Evolutionary conservation across 2,113 vertebrate species (phyloP), one percentile per base, ranked within the genome.

Genomic region (Sisor rabdophorus): DNA sequence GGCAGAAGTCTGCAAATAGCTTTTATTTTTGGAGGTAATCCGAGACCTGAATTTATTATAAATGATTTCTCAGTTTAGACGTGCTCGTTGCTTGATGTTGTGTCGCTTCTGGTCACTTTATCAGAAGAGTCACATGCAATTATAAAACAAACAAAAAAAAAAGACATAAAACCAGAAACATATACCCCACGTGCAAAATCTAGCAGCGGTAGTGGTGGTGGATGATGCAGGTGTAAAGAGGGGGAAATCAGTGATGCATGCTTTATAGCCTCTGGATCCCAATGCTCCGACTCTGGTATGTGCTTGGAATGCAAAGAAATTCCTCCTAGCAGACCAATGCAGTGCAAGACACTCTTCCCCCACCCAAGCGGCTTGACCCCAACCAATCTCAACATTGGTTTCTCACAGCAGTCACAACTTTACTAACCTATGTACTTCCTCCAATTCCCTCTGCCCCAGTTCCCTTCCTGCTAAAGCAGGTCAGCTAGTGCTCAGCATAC

Each of bases 21-120:
- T 79, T 82, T 85, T 85, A 82, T 84, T 85, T 82, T 68, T 36
- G 79, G 80, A 80, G n/a, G 84, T 76, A 81, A 85, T 65, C 24
- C 15, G 84, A 85, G 79, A 80, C 74, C 59, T 61, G 58, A 26
- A 73, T 68, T 80, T 75, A 59, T 73, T 77, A 79, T 64, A 83
- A 79, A 82, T 63, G 22, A 80, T 76, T 72, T 63, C 76, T 80
- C 16, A 53, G 59, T 81, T 82, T 85, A 81, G 73, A 74, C 22
- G 47, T 52, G 55, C 20, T 58, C 8, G 24, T 64, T 58, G 47
- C 60, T 69, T 69, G 65, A 24, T 24, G 73, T n/a, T 56, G n/a
- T 17, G 26, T 6, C 48, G 17, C 63, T 58, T 56, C 36, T 20
- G 32, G 17, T 44, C 53, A 69, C 1, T 44, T 28, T 72, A 61